Evolutionary conservation across 2,888 invertebrate genomes (phyloP).

Genomic region (Crematogaster levior): DNA sequence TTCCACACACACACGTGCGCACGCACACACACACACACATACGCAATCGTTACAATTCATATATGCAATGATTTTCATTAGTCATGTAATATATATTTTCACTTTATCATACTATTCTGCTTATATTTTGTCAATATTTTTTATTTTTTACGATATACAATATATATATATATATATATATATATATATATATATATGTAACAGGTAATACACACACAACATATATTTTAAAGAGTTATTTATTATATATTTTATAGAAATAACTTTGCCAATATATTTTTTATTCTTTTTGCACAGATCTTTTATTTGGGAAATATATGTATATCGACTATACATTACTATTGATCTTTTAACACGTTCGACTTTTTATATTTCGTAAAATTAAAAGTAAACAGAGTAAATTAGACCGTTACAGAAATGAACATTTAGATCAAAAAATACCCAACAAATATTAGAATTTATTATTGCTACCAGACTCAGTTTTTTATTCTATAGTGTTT

Average conservation of each 20-base stretch:
- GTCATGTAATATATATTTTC: not conserved
- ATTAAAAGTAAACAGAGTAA: slow-evolving; percentile 3
- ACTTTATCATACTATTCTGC: not conserved
- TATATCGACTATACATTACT: not conserved
- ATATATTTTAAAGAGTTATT: no score
- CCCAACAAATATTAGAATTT: not conserved
- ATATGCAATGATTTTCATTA: not conserved
- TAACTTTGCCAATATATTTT: not conserved
- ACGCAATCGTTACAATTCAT: not conserved
- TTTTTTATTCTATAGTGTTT: no score
- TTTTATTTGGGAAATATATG: not conserved
- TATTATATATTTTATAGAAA: no score
- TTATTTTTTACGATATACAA: no score
- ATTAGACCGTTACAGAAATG: not conserved
- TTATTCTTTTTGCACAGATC: not conserved
- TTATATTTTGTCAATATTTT: slow-evolving; percentile 1
- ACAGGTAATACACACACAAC: no score
- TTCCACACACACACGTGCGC: no score
- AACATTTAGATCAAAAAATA: not conserved
- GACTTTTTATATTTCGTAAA: not conserved
- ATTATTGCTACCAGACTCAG: no score
- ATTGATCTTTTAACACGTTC: not conserved
- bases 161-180: no score
- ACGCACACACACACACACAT: not conserved
- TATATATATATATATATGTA: no score